Evolutionary conservation across 2,113 vertebrate genomes (phyloP).

Genomic region (Callopanchax toddi): DNA sequence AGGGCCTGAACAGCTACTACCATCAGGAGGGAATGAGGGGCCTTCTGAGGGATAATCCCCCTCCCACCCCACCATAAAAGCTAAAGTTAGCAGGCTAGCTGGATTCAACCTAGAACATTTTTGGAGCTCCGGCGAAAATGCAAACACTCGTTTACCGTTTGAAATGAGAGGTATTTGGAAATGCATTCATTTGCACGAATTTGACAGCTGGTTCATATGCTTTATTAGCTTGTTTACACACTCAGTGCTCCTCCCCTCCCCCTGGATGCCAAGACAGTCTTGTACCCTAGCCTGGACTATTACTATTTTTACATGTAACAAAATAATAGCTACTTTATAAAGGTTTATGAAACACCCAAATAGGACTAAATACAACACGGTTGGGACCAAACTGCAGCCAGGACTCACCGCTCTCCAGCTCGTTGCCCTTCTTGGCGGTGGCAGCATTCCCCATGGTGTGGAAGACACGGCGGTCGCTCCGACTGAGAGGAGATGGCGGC

Average conservation of each 20-base stretch:
- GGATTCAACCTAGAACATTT: constrained; percentile 18
- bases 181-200: not conserved
- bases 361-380: not conserved
- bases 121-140: constrained; percentile 1
- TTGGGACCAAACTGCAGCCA: not conserved
- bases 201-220: not conserved
- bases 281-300: not conserved
- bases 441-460: constrained; percentile 92
- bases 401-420: constrained; percentile 94
- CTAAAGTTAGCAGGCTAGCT: constrained; percentile 69
- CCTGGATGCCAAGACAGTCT: constrained; percentile 15
- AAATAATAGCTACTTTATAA: not conserved
- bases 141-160: constrained; percentile 7
- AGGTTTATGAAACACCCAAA: not conserved
- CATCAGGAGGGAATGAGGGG: constrained; percentile 61
- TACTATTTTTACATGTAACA: not conserved
- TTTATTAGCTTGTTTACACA: constrained; percentile 9
- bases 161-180: not conserved
- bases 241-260: constrained; percentile 13
- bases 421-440: constrained; percentile 95
- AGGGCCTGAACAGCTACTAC: constrained; percentile 51
- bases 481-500: constrained; percentile 66
- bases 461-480: constrained; percentile 75
- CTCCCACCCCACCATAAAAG: constrained; percentile 43
- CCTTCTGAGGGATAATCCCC: constrained; percentile 68